Evolutionary conservation across 1,140 invertebrate species (phyloP).

Genomic region (Euglossa dilemma): DNA sequence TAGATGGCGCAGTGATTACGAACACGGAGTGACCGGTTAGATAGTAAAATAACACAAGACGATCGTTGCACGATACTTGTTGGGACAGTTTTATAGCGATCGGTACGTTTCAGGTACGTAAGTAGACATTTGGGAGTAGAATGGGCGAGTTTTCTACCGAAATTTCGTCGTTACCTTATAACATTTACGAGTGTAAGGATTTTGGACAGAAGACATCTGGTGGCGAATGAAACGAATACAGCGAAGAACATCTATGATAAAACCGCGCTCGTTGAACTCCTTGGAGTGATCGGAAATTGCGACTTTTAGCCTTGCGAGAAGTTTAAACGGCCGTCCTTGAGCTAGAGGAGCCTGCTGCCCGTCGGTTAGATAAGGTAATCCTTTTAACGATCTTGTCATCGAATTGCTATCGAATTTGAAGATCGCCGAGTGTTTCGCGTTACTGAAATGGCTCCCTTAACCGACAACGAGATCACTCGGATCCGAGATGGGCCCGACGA

Average conservation of each 20-base stretch:
- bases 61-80: no score
- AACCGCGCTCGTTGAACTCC: background rate
- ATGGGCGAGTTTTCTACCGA: background rate
- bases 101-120: no score
- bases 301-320: background rate
- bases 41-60: background rate
- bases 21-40: background rate
- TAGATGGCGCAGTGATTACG: constrained; percentile 13
- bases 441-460: background rate
- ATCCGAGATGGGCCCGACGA: background rate
- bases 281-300: background rate
- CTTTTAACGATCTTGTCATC: background rate
- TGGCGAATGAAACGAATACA: background rate
- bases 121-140: background rate
- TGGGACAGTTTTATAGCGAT: no score
- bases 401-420: background rate
- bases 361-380: background rate
- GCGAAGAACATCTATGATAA: background rate
- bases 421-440: background rate
- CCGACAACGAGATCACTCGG: background rate
- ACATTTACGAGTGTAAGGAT: background rate
- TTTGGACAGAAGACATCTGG: no score
- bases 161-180: background rate
- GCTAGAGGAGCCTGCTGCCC: background rate
- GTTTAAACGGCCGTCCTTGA: background rate